Conservation (phyloP, 2,113 vertebrate genomes). For the Daphoenositta chrysoptera region DNA sequence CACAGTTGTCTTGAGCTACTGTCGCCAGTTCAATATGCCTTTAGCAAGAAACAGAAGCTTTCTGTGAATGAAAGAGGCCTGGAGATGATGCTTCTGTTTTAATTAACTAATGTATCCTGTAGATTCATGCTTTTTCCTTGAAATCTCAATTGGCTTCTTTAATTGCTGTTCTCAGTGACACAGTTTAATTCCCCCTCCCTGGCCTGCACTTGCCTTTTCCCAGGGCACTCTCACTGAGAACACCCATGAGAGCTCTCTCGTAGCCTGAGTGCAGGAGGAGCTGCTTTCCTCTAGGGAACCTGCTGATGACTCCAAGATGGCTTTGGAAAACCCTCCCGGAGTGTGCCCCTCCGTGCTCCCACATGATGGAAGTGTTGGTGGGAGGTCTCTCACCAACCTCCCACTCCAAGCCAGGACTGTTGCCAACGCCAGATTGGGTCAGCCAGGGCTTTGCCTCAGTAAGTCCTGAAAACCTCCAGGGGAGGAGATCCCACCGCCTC, state of each 20-base stretch:
- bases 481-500: neutral
- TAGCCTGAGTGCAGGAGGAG: neutral
- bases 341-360: neutral
- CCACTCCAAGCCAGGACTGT: neutral
- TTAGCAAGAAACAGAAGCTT: constrained; percentile 31
- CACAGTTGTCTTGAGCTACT: constrained; percentile 34
- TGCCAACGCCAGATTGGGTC: neutral
- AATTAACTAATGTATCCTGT: constrained; percentile 40
- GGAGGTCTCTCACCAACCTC: neutral
- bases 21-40: neutral
- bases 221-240: neutral
- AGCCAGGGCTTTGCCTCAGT: neutral
- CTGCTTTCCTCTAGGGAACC: neutral
- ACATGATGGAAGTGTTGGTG: neutral
- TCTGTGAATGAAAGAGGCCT: constrained; percentile 5
- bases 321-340: neutral
- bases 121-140: constrained; percentile 14
- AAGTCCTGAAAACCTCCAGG: neutral
- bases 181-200: neutral
- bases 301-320: neutral
- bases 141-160: constrained; percentile 28
- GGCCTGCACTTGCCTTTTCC: constrained; percentile 19
- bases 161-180: constrained; percentile 5
- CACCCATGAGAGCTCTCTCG: neutral
- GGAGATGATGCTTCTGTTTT: constrained; percentile 33